phyloP scores from a whole-genome alignment of 1,140 invertebrate genomes.

The Macrobrachium nipponense region DNA sequence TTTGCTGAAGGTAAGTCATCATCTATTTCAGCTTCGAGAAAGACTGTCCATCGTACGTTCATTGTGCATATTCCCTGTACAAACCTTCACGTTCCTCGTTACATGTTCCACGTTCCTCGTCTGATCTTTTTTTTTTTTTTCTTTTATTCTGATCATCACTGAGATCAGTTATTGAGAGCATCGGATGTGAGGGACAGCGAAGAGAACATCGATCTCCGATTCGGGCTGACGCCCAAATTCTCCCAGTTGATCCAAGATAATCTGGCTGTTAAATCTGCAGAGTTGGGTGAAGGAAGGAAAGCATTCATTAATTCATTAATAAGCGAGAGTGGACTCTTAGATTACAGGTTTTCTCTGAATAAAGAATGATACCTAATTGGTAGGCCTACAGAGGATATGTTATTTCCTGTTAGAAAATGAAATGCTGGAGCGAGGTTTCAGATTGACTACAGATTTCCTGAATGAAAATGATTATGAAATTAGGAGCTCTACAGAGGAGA shows the following conservation, averaged over 20 bases:
- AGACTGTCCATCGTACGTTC: not conserved
- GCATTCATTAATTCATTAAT: no score
- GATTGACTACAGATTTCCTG: not conserved
- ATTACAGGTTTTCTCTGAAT: not conserved
- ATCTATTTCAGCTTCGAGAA: no score
- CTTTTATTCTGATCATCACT: not conserved
- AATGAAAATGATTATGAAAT: not conserved
- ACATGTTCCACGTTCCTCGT: not conserved
- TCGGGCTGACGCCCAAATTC: conserved; percentile 93
- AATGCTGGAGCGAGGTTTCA: not conserved
- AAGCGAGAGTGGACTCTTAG: not conserved
- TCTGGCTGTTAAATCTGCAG: conserved; percentile 93
- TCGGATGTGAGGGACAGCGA: conserved; percentile 77
- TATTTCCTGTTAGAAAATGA: not conserved
- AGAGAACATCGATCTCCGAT: conserved; percentile 82
- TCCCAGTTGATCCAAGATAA: conserved; percentile 99
- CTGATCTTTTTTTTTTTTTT: no score
- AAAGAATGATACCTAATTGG: not conserved
- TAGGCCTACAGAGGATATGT: no score
- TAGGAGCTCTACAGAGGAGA: not conserved
- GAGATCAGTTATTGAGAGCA: conserved; percentile 36
- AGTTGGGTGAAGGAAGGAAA: no score
- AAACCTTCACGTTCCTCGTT: no score
- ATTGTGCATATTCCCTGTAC: not conserved
- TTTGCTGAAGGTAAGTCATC: no score